Percentiles rank a stretch among this genome's conserved stretches.
phyloP scores from a whole-genome alignment of 2,113 vertebrate species.

The Anoura caudifer region DNA sequence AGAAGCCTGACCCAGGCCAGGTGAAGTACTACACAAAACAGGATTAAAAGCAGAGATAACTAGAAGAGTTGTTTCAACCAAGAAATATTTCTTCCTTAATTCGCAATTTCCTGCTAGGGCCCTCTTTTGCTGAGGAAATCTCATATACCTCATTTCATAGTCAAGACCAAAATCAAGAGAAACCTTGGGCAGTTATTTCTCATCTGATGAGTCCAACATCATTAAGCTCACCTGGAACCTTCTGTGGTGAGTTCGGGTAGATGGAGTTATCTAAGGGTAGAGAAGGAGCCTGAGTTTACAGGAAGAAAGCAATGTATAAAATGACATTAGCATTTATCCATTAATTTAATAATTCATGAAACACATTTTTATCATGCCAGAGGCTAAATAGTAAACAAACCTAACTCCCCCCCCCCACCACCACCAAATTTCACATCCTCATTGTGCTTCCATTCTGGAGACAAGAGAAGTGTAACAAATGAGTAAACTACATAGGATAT shows the following conservation, averaged over 20 bases:
- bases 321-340: background rate
- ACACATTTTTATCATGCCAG: background rate
- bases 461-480: background rate
- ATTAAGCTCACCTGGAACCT: constrained; percentile 23
- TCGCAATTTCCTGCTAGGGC: constrained; percentile 42
- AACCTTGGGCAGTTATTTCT: constrained; percentile 28
- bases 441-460: background rate
- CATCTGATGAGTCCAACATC: background rate
- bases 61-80: background rate
- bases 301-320: background rate
- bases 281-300: background rate
- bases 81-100: constrained; percentile 22
- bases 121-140: constrained; percentile 30
- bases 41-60: constrained; percentile 27
- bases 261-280: background rate
- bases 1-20: background rate
- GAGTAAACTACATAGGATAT: background rate
- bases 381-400: background rate
- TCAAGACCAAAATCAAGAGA: constrained; percentile 54
- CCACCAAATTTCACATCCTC: background rate
- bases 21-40: background rate
- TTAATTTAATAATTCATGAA: background rate
- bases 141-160: constrained; percentile 17
- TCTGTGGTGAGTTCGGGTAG: background rate
- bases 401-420: background rate